Evolutionary conservation across 2,888 invertebrate species (phyloP).

Genomic region (Octonoba sinensis): DNA sequence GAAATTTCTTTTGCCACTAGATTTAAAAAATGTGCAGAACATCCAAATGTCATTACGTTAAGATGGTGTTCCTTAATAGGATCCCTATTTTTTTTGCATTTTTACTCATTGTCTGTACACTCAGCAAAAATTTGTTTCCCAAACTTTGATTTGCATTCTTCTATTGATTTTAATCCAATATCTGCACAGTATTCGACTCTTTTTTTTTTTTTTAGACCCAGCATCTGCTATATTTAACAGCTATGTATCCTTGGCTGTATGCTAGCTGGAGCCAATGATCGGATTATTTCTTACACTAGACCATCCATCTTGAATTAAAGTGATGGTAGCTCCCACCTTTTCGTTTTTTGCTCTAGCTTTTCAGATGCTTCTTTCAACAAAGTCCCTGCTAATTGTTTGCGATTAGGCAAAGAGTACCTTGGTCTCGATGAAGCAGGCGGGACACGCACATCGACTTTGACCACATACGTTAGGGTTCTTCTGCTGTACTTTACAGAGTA

Average conservation of each 20-base stretch:
- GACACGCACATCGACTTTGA: too few relatives aligned
- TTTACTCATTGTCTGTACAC: too few relatives aligned
- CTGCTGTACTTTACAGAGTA: too few relatives aligned
- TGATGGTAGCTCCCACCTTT: neutral
- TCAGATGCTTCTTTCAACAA: neutral
- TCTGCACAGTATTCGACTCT: too few relatives aligned
- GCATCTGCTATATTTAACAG: neutral
- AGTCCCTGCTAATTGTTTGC: neutral
- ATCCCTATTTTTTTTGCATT: too few relatives aligned
- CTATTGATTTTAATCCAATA: too few relatives aligned
- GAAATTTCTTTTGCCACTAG: conserved; percentile 5
- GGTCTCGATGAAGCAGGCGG: too few relatives aligned
- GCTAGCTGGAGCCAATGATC: neutral
- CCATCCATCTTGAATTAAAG: conserved; percentile 11
- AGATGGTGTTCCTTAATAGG: neutral
- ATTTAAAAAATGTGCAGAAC: conserved; percentile 1
- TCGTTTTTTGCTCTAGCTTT: conserved; percentile 1
- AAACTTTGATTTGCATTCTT: neutral
- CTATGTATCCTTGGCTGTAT: neutral
- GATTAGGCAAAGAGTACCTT: too few relatives aligned
- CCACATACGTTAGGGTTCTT: too few relatives aligned
- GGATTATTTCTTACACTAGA: neutral
- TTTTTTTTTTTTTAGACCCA: neutral
- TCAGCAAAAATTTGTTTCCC: neutral
- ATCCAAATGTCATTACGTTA: neutral